These are phyloP conservation scores for Nothoprocta perdicaria DNA, from an alignment of 2,113 vertebrate genomes.

Conservation along the genomic window DNA sequence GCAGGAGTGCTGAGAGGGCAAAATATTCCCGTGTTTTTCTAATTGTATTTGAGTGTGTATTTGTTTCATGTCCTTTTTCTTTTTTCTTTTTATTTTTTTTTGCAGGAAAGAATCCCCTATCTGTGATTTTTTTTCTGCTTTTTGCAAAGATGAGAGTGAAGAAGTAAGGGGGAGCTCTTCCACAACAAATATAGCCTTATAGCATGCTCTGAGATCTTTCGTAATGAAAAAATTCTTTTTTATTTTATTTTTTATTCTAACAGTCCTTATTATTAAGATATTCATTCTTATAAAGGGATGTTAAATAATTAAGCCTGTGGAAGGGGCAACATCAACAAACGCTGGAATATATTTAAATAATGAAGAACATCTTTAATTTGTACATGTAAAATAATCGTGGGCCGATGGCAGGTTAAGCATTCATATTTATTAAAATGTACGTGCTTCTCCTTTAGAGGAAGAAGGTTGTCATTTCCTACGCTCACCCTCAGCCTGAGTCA, in stretches of 20 bases:
- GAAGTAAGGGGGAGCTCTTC: conserved; percentile 86
- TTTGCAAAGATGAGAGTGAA: conserved; percentile 61
- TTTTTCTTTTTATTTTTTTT: background rate
- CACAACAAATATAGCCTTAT: conserved; percentile 76
- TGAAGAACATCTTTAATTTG: conserved; percentile 76
- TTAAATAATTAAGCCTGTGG: conserved; percentile 77
- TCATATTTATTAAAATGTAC: conserved; percentile 68
- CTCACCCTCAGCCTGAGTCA: conserved; percentile 55
- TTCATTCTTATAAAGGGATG: conserved; percentile 77
- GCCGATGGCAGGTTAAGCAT: conserved; percentile 58
- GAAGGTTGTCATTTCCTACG: conserved; percentile 56
- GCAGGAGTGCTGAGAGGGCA: background rate
- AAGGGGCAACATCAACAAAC: conserved; percentile 74
- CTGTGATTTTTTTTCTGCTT: conserved; percentile 29
- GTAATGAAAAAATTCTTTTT: conserved; percentile 48
- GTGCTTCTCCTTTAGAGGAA: conserved; percentile 46
- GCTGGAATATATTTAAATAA: conserved; percentile 80
- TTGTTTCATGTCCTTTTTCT: conserved; percentile 21
- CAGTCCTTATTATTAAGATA: conserved; percentile 77
- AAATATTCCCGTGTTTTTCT: background rate
- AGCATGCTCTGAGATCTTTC: conserved; percentile 62
- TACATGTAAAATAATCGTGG: conserved; percentile 68
- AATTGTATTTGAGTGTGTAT: background rate
- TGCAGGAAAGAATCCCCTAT: conserved; percentile 25
- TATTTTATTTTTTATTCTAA: conserved; percentile 34